Base-by-base conservation (phyloP, 2,797 vertebrate genomes). In the Poecilia wingei region DNA sequence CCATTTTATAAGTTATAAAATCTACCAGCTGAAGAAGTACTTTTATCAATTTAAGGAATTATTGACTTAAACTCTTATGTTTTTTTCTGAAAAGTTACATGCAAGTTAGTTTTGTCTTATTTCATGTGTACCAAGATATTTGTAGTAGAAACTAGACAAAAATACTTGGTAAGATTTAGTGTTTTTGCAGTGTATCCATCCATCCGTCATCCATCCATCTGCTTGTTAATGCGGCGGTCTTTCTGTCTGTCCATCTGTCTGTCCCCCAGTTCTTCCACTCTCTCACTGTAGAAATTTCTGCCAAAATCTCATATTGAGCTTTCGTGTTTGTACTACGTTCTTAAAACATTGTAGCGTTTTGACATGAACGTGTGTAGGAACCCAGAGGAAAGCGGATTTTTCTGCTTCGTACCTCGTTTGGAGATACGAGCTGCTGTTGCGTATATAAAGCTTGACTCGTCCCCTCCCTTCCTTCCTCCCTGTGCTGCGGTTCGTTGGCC, bases 401-500 rank as follows among this genome's bases (percentile, higher is more conserved):
- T 75, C 46, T 47, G 33, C 74, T 57, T 68, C 55, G 72, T 43
- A 20, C 57, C 75, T 86, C 6, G 43, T 71, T 28, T 84, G 83
- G 79, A 80, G 70, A 59, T 91, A 87, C 84, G 83, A 86, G 84
- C 86, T 92, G 76, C 82, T 69, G 7, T 78, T 83, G 80, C 80
- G 31, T 76, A 39, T 72, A 76, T 84, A 76, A 88, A 90, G 90
- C 93, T 94, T 95, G 92, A 78, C 86, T 78, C 47, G 76, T 84
- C 72, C 84, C 92, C 88, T 87, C 76, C 76, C 82, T 16, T 73
- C 92, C 86, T 85, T 72, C 76, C 84, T 16, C 73, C 79, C 55
- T 84, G 82, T 94, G n/a, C 90, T 89, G 57, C 91, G 94, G 94
- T 96, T 92, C 91, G 88, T 91, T 79, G 94, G 82, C 85, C 73